Evolutionary conservation across 2,797 vertebrate genomes (phyloP).

Genomic region (Lagorchestes hirsutus): DNA sequence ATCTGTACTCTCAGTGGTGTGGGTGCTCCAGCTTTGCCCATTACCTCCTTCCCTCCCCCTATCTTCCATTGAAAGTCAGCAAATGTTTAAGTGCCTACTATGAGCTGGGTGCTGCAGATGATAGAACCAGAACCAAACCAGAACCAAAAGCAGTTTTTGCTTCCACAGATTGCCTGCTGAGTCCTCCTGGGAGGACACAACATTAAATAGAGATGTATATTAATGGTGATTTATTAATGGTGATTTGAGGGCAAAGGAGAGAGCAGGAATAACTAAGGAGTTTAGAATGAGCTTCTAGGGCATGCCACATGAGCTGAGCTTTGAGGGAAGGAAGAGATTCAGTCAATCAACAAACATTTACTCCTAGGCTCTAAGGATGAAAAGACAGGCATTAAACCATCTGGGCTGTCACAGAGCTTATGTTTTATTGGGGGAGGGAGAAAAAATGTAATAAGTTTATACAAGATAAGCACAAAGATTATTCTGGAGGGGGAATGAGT

Average conservation of each 20-base stretch:
- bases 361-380: not conserved
- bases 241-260: not conserved
- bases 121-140: not conserved
- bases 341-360: not conserved
- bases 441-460: not conserved
- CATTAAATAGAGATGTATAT: not conserved
- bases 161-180: not conserved
- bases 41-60: not conserved
- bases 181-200: not conserved
- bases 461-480: not conserved
- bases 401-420: not conserved
- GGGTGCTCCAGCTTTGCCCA: not conserved
- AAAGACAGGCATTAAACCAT: not conserved
- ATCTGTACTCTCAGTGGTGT: not conserved
- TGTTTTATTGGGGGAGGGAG: not conserved
- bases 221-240: not conserved
- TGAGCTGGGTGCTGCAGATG: not conserved
- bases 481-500: not conserved
- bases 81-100: not conserved
- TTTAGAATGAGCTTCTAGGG: not conserved
- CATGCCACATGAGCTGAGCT: not conserved
- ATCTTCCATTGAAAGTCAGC: not conserved
- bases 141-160: not conserved
- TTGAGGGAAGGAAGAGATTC: not conserved
- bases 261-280: not conserved